Percentiles rank a stretch among this genome's conserved stretches.
phyloP scores from a whole-genome alignment of 2,888 invertebrate genomes.

The Drosophila phalerata region DNA sequence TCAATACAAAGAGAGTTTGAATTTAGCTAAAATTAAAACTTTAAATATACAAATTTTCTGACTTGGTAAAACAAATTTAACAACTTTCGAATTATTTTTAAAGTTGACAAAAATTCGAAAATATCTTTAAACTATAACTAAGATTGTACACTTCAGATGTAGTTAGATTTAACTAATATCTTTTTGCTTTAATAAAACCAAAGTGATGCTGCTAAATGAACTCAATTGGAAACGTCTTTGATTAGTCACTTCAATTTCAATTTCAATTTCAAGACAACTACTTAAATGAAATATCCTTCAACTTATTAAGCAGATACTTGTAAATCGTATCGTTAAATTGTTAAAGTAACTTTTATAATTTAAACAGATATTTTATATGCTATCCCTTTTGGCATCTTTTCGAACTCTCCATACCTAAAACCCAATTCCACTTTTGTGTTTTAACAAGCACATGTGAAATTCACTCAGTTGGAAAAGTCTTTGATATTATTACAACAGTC shows the following conservation, averaged over 20 bases:
- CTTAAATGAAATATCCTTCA: neutral
- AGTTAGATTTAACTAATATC: no score
- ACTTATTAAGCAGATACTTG: neutral
- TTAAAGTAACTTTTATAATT: constrained; percentile 9
- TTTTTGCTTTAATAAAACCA: neutral
- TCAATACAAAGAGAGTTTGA: neutral
- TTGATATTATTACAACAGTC: constrained; percentile 38
- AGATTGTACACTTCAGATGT: no score
- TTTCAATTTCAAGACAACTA: neutral
- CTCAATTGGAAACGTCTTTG: constrained; percentile 22
- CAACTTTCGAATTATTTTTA: neutral
- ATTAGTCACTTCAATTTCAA: constrained; percentile 4
- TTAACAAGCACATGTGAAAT: constrained; percentile 39
- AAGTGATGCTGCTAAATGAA: neutral
- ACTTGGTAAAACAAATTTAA: neutral
- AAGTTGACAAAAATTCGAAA: neutral
- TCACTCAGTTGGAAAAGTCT: constrained; percentile 49
- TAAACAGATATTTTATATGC: neutral
- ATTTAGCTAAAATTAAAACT: neutral
- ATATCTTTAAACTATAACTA: neutral
- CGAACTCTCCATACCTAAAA: neutral
- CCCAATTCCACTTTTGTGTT: neutral
- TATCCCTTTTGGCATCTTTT: constrained; percentile 2
- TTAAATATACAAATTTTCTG: neutral
- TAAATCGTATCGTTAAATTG: neutral